These are phyloP conservation scores for Drosophila mulleri DNA, from an alignment of 2,888 invertebrate genomes.

Conservation along the genomic window DNA sequence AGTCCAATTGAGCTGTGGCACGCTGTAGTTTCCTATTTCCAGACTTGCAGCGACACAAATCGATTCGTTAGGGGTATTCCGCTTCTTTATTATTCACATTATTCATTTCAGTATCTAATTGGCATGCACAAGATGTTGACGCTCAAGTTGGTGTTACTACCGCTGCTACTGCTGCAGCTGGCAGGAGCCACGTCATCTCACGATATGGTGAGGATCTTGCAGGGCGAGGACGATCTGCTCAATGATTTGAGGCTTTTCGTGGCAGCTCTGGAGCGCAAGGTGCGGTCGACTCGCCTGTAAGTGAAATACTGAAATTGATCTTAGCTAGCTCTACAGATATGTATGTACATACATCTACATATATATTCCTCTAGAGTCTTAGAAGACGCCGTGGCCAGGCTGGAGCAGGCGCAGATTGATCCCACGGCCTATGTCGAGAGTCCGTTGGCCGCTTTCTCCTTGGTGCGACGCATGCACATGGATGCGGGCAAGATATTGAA, in stretches of 20 bases:
- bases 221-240: slow-evolving; percentile 36
- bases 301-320: background rate
- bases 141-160: background rate
- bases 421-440: slow-evolving; percentile 68
- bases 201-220: slow-evolving; percentile 17
- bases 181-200: slow-evolving; percentile 46
- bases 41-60: background rate
- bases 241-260: slow-evolving; percentile 9
- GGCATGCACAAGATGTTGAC: slow-evolving; percentile 15
- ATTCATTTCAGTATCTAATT: background rate
- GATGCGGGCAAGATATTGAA: slow-evolving; percentile 68
- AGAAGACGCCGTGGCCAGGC: slow-evolving; percentile 9
- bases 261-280: slow-evolving; percentile 14
- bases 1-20: background rate
- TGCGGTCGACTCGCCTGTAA: slow-evolving; percentile 26
- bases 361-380: slow-evolving; percentile 12
- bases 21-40: background rate
- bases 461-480: slow-evolving; percentile 72
- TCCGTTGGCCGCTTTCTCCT: slow-evolving; percentile 66
- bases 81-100: background rate
- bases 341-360: too few relatives aligned
- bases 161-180: background rate
- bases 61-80: slow-evolving; percentile 12
- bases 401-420: slow-evolving; percentile 35
- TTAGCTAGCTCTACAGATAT: background rate